Base-by-base conservation (phyloP, 2,888 invertebrate species). In the Apamea crenata region DNA sequence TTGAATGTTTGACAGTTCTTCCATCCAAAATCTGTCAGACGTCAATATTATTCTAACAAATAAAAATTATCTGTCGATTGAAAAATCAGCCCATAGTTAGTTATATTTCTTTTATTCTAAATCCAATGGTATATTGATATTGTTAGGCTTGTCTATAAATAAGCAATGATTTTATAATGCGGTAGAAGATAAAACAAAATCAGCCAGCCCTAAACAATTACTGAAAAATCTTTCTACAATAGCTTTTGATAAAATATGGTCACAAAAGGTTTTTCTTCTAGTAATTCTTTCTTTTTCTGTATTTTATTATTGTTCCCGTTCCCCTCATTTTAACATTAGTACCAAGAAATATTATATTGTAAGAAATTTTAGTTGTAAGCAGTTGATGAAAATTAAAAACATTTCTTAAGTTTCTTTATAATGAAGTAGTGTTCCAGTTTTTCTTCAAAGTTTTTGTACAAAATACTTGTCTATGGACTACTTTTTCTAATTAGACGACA, bases 281-380 rank as follows among this genome's bases (percentile, higher is more conserved):
- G 0, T 25, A n/a, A 56, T n/a, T 56, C 25, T 56, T 56, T 56
- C 0, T 25, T 53, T 25, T 53, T 25, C 53, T 53, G 8, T 53
- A 25, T 53, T 21, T 53, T 53, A 25, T 10, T 56, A 25, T 50
- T 61, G 53, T 44, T 61, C 12, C 21, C 4, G 6, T 29, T 83
- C 32, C 29, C 47, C 36, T 79, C 12, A 65, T 71, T 80, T 61
- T 68, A 5, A 32, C 1, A 63, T 44, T 36, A 59, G 10, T 25
- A 67, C 44, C 8, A 63, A 83, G 68, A 82, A 81, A 77, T 59
- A 36, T 83, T 82, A 21, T 78, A 69, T 72, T 82, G 63, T 84
- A 47, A 47, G 21, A 79, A 78, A 63, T 70, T 44, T 47, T 74
- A 74, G 71, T 82, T 84, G 63, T 69, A 63, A 78, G 40, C 50